These are phyloP conservation scores for Lycophotia porphyrea DNA, from an alignment of 2,888 invertebrate genomes.

Conservation along the genomic window DNA sequence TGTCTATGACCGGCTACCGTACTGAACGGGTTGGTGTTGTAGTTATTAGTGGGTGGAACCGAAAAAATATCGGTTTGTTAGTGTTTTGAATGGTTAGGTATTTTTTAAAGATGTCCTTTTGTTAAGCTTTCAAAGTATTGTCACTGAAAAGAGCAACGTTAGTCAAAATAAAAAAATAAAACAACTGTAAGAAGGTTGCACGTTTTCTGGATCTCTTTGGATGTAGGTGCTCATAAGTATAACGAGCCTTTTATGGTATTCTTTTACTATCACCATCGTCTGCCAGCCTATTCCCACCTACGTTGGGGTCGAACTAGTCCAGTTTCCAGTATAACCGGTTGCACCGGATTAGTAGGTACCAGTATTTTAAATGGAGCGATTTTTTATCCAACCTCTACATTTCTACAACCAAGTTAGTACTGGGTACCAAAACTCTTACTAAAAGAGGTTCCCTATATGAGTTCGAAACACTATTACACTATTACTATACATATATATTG, in stretches of 20 bases:
- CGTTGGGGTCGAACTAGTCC: background rate
- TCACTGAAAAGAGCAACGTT: background rate
- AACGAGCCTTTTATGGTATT: background rate
- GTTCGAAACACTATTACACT: no score
- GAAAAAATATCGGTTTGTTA: slow-evolving; percentile 38
- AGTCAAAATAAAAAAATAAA: background rate
- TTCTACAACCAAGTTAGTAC: background rate
- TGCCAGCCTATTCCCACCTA: background rate
- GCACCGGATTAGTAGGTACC: background rate
- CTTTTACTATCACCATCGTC: background rate
- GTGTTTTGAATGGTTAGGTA: slow-evolving; percentile 7
- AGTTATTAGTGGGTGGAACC: slow-evolving; percentile 36
- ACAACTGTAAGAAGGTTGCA: background rate
- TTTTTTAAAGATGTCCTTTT: background rate
- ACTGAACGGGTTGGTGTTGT: slow-evolving; percentile 36
- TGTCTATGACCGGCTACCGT: slow-evolving; percentile 72
- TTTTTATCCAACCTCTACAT: background rate
- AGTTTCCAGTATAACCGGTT: background rate
- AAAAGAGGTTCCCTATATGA: no score
- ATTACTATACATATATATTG: no score
- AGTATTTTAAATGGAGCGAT: background rate
- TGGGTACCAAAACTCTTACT: no score
- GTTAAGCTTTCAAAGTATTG: background rate
- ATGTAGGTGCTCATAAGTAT: background rate
- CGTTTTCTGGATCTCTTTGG: background rate